Percentiles rank a stretch among this genome's conserved stretches.
These are phyloP conservation scores for Aegypius monachus DNA, from an alignment of 2,113 vertebrate genomes.

Conservation along the genomic window DNA sequence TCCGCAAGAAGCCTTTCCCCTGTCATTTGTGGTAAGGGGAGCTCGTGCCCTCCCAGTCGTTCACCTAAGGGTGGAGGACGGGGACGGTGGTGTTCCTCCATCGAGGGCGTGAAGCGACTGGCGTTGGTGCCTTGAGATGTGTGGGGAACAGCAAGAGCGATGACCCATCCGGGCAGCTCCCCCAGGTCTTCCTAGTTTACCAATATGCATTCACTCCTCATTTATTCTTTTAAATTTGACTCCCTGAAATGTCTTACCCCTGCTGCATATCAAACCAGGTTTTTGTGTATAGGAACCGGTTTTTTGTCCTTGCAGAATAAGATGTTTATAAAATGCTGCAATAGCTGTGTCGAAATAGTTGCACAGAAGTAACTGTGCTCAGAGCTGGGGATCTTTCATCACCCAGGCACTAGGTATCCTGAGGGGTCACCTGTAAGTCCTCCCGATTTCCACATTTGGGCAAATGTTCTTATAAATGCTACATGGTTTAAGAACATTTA, in stretches of 20 bases:
- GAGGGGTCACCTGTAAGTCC: not conserved
- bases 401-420: not conserved
- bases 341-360: not conserved
- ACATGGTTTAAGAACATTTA: not conserved
- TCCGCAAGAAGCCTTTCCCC: not conserved
- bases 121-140: not conserved
- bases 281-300: not conserved
- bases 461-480: not conserved
- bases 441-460: not conserved
- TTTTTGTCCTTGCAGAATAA: not conserved
- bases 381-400: not conserved
- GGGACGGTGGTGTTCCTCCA: not conserved
- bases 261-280: not conserved
- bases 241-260: not conserved
- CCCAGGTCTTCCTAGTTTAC: not conserved
- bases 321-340: not conserved
- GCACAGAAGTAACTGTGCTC: not conserved
- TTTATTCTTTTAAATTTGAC: not conserved
- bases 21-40: not conserved
- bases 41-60: not conserved
- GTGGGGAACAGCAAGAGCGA: not conserved
- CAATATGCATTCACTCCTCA: not conserved
- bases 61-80: not conserved
- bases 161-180: not conserved
- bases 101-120: accelerated